These are phyloP conservation scores for Cantharis lateralis DNA, from an alignment of 2,888 invertebrate genomes.

Conservation along the genomic window DNA sequence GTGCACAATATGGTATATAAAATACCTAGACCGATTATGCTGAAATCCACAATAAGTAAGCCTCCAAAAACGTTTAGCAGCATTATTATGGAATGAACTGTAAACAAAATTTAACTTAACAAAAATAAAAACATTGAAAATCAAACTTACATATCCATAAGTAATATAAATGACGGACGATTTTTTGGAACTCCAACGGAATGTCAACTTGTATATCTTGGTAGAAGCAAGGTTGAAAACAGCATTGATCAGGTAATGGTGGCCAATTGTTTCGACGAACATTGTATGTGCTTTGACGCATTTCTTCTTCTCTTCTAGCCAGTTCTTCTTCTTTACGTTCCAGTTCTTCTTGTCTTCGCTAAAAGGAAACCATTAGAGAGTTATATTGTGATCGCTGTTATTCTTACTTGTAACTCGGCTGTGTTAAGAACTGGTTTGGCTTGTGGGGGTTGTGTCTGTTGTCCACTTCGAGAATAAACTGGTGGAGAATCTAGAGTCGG, in stretches of 20 bases:
- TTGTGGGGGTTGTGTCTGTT: constrained; percentile 58
- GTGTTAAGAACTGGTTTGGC: constrained; percentile 63
- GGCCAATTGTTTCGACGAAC: constrained; percentile 96
- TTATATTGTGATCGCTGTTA: background rate
- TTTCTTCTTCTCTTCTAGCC: constrained; percentile 85
- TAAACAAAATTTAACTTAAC: constrained; percentile 50
- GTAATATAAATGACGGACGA: constrained; percentile 93
- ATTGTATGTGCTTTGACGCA: constrained; percentile 65
- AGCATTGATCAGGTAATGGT: constrained; percentile 90
- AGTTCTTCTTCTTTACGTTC: constrained; percentile 91
- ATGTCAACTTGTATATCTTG: constrained; percentile 99
- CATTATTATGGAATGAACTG: constrained; percentile 89
- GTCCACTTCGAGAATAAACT: constrained; percentile 68
- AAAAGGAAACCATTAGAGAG: constrained; percentile 31
- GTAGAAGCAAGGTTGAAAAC: constrained; percentile 97
- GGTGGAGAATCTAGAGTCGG: constrained; percentile 73
- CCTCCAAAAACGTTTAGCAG: constrained; percentile 86
- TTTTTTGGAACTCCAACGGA: constrained; percentile 94
- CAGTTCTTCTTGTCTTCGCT: constrained; percentile 87
- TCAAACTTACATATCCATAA: constrained; percentile 92
- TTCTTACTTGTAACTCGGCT: constrained; percentile 73
- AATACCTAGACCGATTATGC: constrained; percentile 85
- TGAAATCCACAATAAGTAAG: constrained; percentile 74
- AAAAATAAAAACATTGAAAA: constrained; percentile 65
- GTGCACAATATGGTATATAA: constrained; percentile 89